phyloP scores from a whole-genome alignment of 1,140 invertebrate genomes.

The Heliconius hermathena region DNA sequence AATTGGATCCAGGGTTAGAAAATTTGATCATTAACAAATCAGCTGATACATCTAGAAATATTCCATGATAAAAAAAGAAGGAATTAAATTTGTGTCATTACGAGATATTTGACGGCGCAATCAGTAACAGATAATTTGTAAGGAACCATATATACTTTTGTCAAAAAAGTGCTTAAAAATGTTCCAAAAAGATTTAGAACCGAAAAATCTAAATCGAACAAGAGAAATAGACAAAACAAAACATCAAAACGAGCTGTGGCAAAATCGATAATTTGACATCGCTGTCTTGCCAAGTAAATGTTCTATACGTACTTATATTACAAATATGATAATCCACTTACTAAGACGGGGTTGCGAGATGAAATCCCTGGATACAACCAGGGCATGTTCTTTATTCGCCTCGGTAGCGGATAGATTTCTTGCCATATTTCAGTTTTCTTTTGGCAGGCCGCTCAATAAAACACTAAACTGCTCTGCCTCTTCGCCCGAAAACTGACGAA shows the following conservation, averaged over 20 bases:
- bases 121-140: neutral
- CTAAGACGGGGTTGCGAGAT: slow-evolving; percentile 98
- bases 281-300: slow-evolving; percentile 37
- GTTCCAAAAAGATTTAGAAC: neutral
- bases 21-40: neutral
- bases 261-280: slow-evolving; percentile 75
- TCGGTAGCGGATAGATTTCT: slow-evolving; percentile 58
- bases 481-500: slow-evolving; percentile 82
- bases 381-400: slow-evolving; percentile 88
- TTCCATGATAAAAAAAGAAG: neutral
- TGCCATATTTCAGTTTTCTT: slow-evolving; percentile 71
- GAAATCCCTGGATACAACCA: slow-evolving; percentile 97
- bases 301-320: slow-evolving; percentile 41
- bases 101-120: neutral
- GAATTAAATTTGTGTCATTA: neutral
- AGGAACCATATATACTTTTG: neutral
- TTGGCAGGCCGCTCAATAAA: slow-evolving; percentile 67
- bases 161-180: neutral
- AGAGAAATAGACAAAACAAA: slow-evolving; percentile 40
- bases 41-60: neutral
- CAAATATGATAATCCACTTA: slow-evolving; percentile 84
- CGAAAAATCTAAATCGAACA: neutral
- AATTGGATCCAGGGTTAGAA: neutral
- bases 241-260: slow-evolving; percentile 38
- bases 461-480: slow-evolving; percentile 70